These are phyloP conservation scores for Sturnira hondurensis DNA, from an alignment of 2,113 vertebrate genomes.

Conservation along the genomic window DNA sequence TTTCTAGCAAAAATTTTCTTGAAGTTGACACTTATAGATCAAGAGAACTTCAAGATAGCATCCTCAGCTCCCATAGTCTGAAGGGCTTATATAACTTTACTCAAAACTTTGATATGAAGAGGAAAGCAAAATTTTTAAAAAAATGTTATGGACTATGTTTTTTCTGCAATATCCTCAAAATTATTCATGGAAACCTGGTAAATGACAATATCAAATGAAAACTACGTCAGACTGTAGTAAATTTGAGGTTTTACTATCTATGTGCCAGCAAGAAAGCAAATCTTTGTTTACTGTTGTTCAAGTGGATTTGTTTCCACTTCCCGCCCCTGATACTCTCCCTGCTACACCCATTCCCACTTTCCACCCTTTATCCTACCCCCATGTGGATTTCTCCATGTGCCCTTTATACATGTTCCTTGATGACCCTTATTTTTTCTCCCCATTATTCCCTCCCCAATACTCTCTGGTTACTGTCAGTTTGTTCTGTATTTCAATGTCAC, in stretches of 20 bases:
- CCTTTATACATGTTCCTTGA: too few relatives aligned
- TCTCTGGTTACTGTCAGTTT: too few relatives aligned
- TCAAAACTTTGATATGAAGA: conserved; percentile 40
- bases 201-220: conserved; percentile 27
- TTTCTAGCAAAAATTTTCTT: conserved; percentile 75
- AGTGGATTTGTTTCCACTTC: too few relatives aligned
- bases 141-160: neutral
- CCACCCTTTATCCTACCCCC: too few relatives aligned
- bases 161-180: neutral
- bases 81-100: conserved; percentile 27
- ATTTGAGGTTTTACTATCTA: neutral
- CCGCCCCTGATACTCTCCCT: too few relatives aligned
- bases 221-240: conserved; percentile 12
- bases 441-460: too few relatives aligned
- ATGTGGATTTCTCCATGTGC: too few relatives aligned
- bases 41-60: conserved; percentile 18
- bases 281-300: neutral
- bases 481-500: too few relatives aligned
- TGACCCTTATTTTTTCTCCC: too few relatives aligned
- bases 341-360: too few relatives aligned
- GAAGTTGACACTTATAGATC: conserved; percentile 64
- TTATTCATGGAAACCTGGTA: neutral
- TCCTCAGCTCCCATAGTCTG: neutral
- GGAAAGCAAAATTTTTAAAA: conserved; percentile 41
- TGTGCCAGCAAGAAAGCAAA: neutral